These are phyloP conservation scores for Lutjanus argentimaculatus DNA, from an alignment of 2,797 vertebrate species.

Conservation along the genomic window DNA sequence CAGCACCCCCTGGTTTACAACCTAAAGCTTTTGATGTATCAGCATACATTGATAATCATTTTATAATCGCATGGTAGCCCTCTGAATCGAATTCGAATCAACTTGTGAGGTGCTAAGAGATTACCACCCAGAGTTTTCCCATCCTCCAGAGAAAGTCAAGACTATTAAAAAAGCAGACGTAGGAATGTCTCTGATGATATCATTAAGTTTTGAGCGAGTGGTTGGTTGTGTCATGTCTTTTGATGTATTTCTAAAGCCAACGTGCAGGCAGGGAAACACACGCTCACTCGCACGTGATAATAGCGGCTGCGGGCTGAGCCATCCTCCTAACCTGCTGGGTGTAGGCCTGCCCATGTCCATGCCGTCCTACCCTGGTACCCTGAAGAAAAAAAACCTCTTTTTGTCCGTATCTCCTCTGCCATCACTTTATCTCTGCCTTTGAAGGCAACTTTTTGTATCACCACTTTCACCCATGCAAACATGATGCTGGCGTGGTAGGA, in stretches of 20 bases:
- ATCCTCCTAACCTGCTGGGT: conserved; percentile 10
- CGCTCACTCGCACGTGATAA: conserved; percentile 16
- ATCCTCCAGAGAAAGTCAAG: conserved; percentile 6
- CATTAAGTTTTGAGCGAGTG: conserved; percentile 2
- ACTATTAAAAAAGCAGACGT: neutral
- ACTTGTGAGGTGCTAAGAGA: no score
- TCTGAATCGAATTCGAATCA: no score
- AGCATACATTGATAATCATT: no score
- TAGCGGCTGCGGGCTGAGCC: conserved; percentile 19
- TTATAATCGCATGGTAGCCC: no score
- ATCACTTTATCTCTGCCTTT: conserved; percentile 73
- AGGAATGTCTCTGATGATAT: conserved; percentile 22
- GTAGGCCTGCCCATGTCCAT: conserved; percentile 23
- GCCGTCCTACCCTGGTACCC: conserved; percentile 23
- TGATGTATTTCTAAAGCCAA: conserved; percentile 21
- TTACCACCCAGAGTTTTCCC: neutral
- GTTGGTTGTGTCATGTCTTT: conserved; percentile 32
- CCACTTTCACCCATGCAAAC: conserved; percentile 67
- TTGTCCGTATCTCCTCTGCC: conserved; percentile 63
- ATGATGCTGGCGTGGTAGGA: conserved; percentile 27
- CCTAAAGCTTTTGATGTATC: no score
- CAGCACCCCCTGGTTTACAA: no score
- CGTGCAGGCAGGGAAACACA: conserved; percentile 25
- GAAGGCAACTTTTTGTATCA: conserved; percentile 68
- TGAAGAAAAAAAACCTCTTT: conserved; percentile 11